Conservation (phyloP, 2,888 invertebrate species). For the Lomographa bimaculata region DNA sequence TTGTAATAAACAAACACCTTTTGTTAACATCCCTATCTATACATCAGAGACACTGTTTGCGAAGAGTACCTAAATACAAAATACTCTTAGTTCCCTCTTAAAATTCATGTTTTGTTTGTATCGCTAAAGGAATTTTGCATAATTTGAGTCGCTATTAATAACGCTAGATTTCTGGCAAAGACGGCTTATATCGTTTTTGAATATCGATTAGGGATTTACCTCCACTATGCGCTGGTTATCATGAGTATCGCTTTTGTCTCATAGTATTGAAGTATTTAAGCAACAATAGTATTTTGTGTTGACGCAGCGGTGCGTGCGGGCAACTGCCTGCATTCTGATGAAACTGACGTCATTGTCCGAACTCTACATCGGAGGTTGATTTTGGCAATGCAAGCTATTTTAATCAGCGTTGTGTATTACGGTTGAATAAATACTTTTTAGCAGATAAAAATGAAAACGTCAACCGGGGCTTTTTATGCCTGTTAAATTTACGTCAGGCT, state of each 20-base stretch:
- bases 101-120: conserved; percentile 13
- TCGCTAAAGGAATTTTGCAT: conserved; percentile 22
- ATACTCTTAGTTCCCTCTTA: not conserved
- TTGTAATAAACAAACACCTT: not conserved
- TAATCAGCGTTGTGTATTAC: not conserved
- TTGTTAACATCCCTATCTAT: too few species aligned
- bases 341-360: conserved; percentile 10
- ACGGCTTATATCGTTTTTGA: conserved; percentile 48
- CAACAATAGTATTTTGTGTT: conserved; percentile 59
- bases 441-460: too few species aligned
- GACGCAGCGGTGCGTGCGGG: conserved; percentile 43
- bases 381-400: not conserved
- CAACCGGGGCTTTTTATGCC: too few species aligned
- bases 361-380: conserved; percentile 15
- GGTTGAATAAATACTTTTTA: too few species aligned
- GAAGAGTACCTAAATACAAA: too few species aligned
- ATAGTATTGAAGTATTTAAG: conserved; percentile 51
- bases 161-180: conserved; percentile 24
- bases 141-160: conserved; percentile 27
- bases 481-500: too few species aligned
- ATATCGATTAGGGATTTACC: conserved; percentile 55
- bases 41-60: too few species aligned
- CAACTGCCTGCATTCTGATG: conserved; percentile 17
- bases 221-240: conserved; percentile 46
- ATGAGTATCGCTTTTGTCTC: conserved; percentile 56